Base-by-base conservation (phyloP, 2,113 vertebrate species). In the Nipponia nippon region DNA sequence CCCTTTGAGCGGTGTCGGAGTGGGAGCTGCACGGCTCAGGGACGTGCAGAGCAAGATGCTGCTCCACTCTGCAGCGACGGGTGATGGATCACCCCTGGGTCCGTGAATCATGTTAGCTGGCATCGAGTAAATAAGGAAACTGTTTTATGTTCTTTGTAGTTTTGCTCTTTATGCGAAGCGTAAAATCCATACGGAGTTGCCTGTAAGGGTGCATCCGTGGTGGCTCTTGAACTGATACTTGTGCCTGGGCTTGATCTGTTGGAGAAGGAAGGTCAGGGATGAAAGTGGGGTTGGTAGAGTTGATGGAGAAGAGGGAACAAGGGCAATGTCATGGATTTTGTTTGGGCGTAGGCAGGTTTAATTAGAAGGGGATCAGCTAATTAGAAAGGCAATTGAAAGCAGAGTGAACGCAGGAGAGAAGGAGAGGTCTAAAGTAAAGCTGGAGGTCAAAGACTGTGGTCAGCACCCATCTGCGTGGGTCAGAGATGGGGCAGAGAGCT, bases 91-190 rank as follows among this genome's bases (percentile, higher is more conserved):
- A 34, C 19, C 55, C 52, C 21, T 0, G 7, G 59, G 38, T 29
- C 61, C 27, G 0, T 20, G 50, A 63, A 13, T 65, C 55, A 1
- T 4, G 1, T 70, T 47, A 42, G 44, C 23, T 73, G 86, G 21
- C 22, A 9, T 40, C 7, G 2, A 32, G n/a, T 29, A n/a, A n/a
- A 81, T 55, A 13, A 70, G 67, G 46, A 49, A 77, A 8, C 0
- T 0, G 8, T 50, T 67, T 16, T 15, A 4, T 58, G 9, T n/a
- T 25, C 58, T 47, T 29, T 36, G 40, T 83, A 44, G n/a, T 87
- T 93, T 93, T 17, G 13, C 29, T 80, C 40, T 46, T 5, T n/a
- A 1, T 1, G 7, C 1, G 3, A 52, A 67, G n/a, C 0, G 2
- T 62, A 7, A 42, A 65, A 46, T 46, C 71, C 47, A 2, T 1